Percentiles rank a stretch among this genome's conserved stretches.
Conservation (phyloP, 2,888 invertebrate species). For the Mactromeris polynyma region DNA sequence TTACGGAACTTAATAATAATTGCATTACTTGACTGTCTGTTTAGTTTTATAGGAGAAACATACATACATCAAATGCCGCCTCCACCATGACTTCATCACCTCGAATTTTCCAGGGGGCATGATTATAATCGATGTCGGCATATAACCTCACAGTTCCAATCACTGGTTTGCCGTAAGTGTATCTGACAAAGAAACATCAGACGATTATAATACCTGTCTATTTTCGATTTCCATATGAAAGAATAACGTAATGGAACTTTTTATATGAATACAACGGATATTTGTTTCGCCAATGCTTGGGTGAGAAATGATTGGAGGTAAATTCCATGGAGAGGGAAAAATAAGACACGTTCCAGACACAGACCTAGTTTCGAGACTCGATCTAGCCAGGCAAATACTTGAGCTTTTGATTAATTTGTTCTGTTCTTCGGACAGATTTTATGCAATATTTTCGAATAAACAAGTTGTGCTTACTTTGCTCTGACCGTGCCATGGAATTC, state of each 20-base stretch:
- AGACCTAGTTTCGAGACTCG: no score
- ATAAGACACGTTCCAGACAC: no score
- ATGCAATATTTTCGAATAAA: not conserved
- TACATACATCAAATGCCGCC: conserved; percentile 58
- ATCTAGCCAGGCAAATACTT: no score
- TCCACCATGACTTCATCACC: conserved; percentile 69
- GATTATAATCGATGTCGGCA: conserved; percentile 58
- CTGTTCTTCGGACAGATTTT: no score
- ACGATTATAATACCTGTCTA: no score
- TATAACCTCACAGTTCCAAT: conserved; percentile 57
- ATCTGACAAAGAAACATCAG: conserved; percentile 85
- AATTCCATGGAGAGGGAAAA: no score
- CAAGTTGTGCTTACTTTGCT: conserved; percentile 51
- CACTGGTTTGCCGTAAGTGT: conserved; percentile 68
- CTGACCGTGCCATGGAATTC: conserved; percentile 59
- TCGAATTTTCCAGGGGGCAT: conserved; percentile 64
- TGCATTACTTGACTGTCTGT: not conserved
- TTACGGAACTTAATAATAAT: no score
- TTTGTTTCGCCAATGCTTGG: no score
- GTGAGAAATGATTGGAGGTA: no score
- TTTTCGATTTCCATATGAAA: no score
- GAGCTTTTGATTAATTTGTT: not conserved
- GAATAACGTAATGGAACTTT: no score
- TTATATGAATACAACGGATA: no score
- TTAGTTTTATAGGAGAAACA: not conserved